Conservation (phyloP, 2,113 vertebrate species). For the Danio rerio region DNA sequence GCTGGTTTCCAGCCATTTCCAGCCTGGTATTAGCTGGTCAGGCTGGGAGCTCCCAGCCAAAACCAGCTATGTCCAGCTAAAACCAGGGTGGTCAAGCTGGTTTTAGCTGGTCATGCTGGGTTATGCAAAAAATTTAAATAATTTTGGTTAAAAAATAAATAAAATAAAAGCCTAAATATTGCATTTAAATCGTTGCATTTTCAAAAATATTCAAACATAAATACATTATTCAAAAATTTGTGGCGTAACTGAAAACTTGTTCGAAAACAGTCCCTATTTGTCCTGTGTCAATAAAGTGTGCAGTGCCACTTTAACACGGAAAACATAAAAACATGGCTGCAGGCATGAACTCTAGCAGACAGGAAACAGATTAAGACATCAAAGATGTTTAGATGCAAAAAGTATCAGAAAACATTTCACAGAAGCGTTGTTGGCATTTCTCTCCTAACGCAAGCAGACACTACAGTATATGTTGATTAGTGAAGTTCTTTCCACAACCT, state of each 20-base stretch:
- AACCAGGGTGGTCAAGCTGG: too few relatives aligned
- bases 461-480: constrained; percentile 2
- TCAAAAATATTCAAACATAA: too few relatives aligned
- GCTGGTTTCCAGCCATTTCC: too few relatives aligned
- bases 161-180: too few relatives aligned
- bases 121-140: too few relatives aligned
- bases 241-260: neutral
- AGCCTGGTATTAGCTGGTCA: too few relatives aligned
- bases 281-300: neutral
- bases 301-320: neutral
- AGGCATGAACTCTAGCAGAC: constrained; percentile 6
- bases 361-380: constrained; percentile 37
- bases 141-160: too few relatives aligned
- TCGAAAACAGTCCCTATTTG: constrained; percentile 19
- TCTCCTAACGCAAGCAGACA: constrained; percentile 6
- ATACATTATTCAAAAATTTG: too few relatives aligned
- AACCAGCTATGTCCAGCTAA: too few relatives aligned
- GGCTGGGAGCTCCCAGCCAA: too few relatives aligned
- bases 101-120: too few relatives aligned
- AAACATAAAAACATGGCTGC: neutral
- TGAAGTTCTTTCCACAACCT: constrained; percentile 27
- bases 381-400: constrained; percentile 33
- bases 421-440: constrained; percentile 8
- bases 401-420: constrained; percentile 20
- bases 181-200: too few relatives aligned